A percentile compares a stretch with the other conserved stretches of the same genome.
Conservation (phyloP, 2,113 vertebrate genomes). For the Poecile atricapillus region DNA sequence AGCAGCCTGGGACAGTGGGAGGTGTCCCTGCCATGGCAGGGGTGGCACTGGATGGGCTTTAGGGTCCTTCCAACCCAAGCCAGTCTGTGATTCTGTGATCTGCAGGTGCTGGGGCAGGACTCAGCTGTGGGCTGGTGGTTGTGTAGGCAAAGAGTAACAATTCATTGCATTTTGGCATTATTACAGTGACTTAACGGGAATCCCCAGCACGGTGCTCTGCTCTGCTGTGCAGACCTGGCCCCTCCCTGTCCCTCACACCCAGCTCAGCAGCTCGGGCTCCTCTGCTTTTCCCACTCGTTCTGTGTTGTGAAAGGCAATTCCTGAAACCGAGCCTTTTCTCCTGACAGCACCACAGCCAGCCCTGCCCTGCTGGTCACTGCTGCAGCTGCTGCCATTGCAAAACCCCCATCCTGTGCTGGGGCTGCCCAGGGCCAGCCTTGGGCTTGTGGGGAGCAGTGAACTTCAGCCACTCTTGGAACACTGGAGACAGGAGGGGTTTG, state of each 20-base stretch:
- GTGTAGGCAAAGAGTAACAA: background rate
- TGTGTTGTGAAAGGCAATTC: background rate
- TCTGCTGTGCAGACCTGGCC: background rate
- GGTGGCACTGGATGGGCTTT: background rate
- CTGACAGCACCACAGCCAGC: rapidly evolving
- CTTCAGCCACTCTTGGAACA: background rate
- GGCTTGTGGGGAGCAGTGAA: background rate
- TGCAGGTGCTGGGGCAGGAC: background rate
- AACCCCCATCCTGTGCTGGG: background rate
- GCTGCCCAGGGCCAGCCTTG: background rate
- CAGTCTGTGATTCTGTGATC: background rate
- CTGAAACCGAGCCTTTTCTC: rapidly evolving
- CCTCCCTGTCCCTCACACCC: background rate
- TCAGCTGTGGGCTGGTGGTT: background rate
- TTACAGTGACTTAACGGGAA: rapidly evolving
- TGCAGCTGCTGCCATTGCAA: background rate
- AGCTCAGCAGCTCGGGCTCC: background rate
- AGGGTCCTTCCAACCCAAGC: rapidly evolving
- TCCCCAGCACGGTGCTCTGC: rapidly evolving
- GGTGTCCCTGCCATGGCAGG: background rate
- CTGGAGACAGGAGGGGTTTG: background rate
- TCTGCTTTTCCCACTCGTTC: background rate
- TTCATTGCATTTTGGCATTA: rapidly evolving
- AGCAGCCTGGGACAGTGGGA: background rate
- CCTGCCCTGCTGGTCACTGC: background rate